Evolutionary conservation across 2,113 vertebrate species (phyloP).

Genomic region (Synodontis membranacea): DNA sequence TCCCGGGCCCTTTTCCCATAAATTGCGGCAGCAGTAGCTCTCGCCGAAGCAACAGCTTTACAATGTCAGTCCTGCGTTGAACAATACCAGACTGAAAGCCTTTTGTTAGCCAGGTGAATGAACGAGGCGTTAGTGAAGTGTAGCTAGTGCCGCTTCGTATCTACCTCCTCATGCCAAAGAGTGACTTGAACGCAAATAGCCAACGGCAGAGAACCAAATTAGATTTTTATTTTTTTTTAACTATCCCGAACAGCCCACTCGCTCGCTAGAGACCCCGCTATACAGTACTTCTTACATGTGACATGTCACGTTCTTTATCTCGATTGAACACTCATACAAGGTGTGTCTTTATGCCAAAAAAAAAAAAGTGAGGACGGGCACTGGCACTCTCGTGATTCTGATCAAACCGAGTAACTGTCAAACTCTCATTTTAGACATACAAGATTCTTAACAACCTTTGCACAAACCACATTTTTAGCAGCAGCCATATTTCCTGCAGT

Average conservation of each 20-base stretch:
- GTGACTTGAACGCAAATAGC: background rate
- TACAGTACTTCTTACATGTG: background rate
- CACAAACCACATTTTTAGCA: background rate
- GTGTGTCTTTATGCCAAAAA: too few species aligned
- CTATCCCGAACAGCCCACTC: background rate
- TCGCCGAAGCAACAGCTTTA: slow-evolving; percentile 19
- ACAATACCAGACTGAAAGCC: slow-evolving; percentile 18
- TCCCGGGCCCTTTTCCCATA: slow-evolving; percentile 54
- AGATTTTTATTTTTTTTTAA: background rate
- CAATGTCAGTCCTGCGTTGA: slow-evolving; percentile 30
- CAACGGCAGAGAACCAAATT: background rate
- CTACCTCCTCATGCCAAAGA: background rate
- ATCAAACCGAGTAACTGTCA: background rate
- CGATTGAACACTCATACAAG: background rate
- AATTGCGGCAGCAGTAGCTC: slow-evolving; percentile 56
- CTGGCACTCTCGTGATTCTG: background rate
- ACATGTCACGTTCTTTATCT: background rate
- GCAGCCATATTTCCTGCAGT: background rate
- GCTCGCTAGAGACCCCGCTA: background rate
- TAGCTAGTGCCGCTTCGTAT: background rate
- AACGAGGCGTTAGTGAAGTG: background rate
- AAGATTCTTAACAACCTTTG: background rate
- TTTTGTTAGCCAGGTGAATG: slow-evolving; percentile 27
- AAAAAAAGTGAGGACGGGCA: background rate
- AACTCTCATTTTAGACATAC: background rate